These are phyloP conservation scores for Nibea albiflora DNA, from an alignment of 2,113 vertebrate species.

Conservation along the genomic window DNA sequence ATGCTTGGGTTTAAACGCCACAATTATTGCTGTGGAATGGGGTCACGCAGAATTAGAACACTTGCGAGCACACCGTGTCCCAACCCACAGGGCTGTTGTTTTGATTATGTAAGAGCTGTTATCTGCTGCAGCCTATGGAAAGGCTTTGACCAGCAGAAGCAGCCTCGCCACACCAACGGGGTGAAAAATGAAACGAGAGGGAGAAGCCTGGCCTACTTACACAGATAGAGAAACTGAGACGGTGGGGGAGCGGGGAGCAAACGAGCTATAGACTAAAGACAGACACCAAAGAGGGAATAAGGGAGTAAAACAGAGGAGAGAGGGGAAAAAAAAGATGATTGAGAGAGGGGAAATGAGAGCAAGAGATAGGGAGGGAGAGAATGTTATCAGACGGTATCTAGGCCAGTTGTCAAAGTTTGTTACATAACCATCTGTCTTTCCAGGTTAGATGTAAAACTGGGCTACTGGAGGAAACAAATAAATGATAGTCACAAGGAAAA, in stretches of 20 bases:
- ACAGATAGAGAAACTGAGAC: constrained; percentile 51
- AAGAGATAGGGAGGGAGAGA: constrained; percentile 35
- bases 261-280: constrained; percentile 18
- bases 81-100: constrained; percentile 68
- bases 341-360: constrained; percentile 38
- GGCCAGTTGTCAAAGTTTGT: constrained; percentile 73
- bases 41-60: constrained; percentile 67
- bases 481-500: constrained; percentile 58
- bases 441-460: constrained; percentile 72
- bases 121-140: constrained; percentile 70
- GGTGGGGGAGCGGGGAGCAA: constrained; percentile 3
- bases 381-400: constrained; percentile 74
- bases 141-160: constrained; percentile 52
- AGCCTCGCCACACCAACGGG: constrained; percentile 43
- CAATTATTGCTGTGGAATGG: constrained; percentile 48
- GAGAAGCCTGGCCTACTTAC: constrained; percentile 75
- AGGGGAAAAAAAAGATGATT: constrained; percentile 41
- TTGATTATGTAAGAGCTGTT: constrained; percentile 75
- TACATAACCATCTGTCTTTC: constrained; percentile 79
- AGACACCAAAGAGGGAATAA: constrained; percentile 36
- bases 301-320: constrained; percentile 17
- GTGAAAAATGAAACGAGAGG: constrained; percentile 65
- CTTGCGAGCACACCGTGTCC: constrained; percentile 57
- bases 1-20: constrained; percentile 41
- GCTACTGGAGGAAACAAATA: constrained; percentile 64